phyloP scores from a whole-genome alignment of 2,113 vertebrate species.

The Struthio camelus region DNA sequence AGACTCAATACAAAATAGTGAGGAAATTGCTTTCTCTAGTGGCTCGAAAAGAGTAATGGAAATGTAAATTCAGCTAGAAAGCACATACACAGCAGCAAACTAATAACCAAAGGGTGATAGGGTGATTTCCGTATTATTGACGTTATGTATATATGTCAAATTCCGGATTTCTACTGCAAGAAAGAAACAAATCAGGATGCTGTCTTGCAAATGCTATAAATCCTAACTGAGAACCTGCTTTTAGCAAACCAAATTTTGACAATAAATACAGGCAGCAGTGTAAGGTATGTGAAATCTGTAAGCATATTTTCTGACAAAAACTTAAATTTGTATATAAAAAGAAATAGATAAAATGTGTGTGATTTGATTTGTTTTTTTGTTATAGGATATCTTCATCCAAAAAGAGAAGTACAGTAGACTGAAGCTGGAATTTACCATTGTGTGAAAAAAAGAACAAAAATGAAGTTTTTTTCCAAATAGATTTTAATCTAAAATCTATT shows the following conservation, averaged over 20 bases:
- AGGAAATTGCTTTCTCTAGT: background rate
- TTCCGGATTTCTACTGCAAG: background rate
- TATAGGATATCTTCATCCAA: background rate
- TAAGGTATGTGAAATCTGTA: background rate
- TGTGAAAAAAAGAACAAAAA: background rate
- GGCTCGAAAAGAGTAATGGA: background rate
- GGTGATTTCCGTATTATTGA: background rate
- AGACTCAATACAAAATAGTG: background rate
- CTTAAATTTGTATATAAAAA: background rate
- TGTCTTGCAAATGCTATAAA: background rate
- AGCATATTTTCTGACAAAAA: background rate
- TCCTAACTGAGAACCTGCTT: background rate
- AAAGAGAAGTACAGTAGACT: slow-evolving; percentile 22
- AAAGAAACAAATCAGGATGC: background rate
- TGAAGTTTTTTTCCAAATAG: background rate
- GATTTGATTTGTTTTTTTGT: slow-evolving; percentile 41
- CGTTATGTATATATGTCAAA: background rate
- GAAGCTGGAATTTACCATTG: slow-evolving; percentile 33
- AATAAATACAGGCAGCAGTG: background rate
- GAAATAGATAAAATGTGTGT: background rate
- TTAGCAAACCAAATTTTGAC: background rate
- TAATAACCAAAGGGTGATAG: background rate
- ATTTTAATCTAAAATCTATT: background rate
- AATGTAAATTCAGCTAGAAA: background rate
- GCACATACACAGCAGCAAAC: background rate